Base-by-base conservation (phyloP, 2,888 invertebrate genomes). In the Crossocerus cetratus region DNA sequence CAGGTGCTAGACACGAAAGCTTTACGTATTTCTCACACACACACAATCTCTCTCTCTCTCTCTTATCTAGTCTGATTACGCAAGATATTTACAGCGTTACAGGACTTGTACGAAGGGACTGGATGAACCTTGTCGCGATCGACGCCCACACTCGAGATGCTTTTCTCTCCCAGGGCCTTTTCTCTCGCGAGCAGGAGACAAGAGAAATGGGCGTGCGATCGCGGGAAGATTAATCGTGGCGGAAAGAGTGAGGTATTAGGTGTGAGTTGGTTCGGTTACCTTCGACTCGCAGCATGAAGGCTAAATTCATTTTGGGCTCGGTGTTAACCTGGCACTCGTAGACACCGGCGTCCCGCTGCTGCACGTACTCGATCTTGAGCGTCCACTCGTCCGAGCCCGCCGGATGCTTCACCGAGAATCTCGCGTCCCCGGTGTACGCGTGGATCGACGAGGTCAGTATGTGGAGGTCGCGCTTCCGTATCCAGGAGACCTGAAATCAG, bases 321-420 rank as follows among this genome's bases (percentile, higher is more conserved):
- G 96, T 97, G 91, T 97, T 97, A 83, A 97, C 95, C 92, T 96
- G 96, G 86, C 96, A 96, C 91, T 96, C 96, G 91, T 96, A 96
- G 73, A 96, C 94, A 5, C 96, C 96, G 1, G 94, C 96, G 89
- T 97, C 96, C 22, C 96, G 91, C 59, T 94, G 94, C 91, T 97
- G 96, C 16, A 96, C 96, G 90, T 94, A 96, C 87, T 95, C 95
- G 78, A 97, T 94, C 90, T 94, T 94, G 80, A 97, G 92, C 90
- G 96, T 95, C 96, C 96, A 97, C 90, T 97, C 96, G 88, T 97
- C 96, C 21, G 95, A 95, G 8, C 94, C 94, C 80, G 96, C 95
- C 0, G 96, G 95, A 89, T 97, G 97, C 20, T 95, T 92, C 1
- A 96, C 96, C 84, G 96, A 95, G 92, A 97, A 97, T 84, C 97